Base-by-base conservation (phyloP, 2,888 invertebrate species). In the Nomada flava region DNA sequence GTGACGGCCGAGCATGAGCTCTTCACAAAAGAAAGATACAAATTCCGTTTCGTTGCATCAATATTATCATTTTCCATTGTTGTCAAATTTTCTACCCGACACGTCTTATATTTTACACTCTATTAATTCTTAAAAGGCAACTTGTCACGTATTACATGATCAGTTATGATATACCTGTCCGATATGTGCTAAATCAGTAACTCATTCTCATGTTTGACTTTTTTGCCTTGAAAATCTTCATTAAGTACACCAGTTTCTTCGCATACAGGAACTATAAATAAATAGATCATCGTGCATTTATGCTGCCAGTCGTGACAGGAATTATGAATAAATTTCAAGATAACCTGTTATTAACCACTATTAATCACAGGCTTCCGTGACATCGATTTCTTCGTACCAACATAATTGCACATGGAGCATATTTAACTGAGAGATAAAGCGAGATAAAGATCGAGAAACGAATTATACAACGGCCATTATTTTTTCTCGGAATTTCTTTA, bases 331-430 rank as follows among this genome's bases (percentile, higher is more conserved):
- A 68, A 83, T 76, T 71, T 55, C 68, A 10, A 42, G 55, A 65
- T 64, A 76, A 69, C 79, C 72, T 60, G 79, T 83, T 81, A 77
- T 81, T 81, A 81, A 68, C 57, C 23, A n/a, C 68, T 71, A 81
- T 83, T 77, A 83, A 83, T 83, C 83, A 83, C 23, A 15, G 57
- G 52, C 73, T 76, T 74, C 76, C 76, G 55, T 67, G 70, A 74
- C 68, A 62, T 74, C 20, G 64, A 75, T 75, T 71, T 52, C n/a
- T 67, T 63, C 55, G 42, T 57, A 57, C 20, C 55, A 36, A 53
- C 42, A 15, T 63, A 67, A 62, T 71, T 79, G 64, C 55, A 23
- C 13, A 36, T 18, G 52, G 55, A 63, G 55, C 53, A 64, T 65
- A 65, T 62, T 79, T 73, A 63, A 69, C 50, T 26, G 20, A 36